Base-by-base conservation (phyloP, 2,797 vertebrate genomes). In the Aratinga solstitialis region DNA sequence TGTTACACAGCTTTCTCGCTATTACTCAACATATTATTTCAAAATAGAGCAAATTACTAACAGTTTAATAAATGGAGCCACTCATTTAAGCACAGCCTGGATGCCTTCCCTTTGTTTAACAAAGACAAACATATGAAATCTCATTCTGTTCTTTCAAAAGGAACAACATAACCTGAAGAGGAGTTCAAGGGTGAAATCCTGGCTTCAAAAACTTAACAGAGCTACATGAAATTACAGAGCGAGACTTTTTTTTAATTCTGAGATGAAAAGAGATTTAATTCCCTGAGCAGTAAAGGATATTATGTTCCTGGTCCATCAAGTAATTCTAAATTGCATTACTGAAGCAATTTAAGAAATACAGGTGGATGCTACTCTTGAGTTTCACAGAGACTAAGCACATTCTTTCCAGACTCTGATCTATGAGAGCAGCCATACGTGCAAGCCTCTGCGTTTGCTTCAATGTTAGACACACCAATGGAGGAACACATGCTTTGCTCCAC, bases 381-480 rank as follows among this genome's bases (percentile, higher is more conserved):
- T 88, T 72, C 36, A 40, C 5, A 13, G 24, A 63, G 22, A 22
- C 30, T 12, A 8, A 86, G 74, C 69, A 74, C 14, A 14, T 34
- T 32, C 48, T 63, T 48, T 34, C 73, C 38, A 43, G 68, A 9
- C 61, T 69, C 50, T 42, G 45, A 74, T 27, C 76, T 29, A 14
- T 17, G 32, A 54, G 36, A 83, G 58, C 67, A 88, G 76, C 42
- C 22, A 50, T 61, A 38, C 16, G 10, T 11, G 22, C 1, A 4
- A 85, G 29, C 13, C 24, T 66, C 54, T 2, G 0, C 4, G 3
- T 13, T 50, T 11, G 32, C 38, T 47, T 36, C 81, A 13, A 0
- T 2, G 11, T 29, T 12, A 13, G 75, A 22, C 32, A 50, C 62
- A 65, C n/a, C 66, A 36, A 22, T 9, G 43, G 51, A 91, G 34